These are phyloP conservation scores for Balaeniceps rex DNA, from an alignment of 2,113 vertebrate species.

Conservation along the genomic window DNA sequence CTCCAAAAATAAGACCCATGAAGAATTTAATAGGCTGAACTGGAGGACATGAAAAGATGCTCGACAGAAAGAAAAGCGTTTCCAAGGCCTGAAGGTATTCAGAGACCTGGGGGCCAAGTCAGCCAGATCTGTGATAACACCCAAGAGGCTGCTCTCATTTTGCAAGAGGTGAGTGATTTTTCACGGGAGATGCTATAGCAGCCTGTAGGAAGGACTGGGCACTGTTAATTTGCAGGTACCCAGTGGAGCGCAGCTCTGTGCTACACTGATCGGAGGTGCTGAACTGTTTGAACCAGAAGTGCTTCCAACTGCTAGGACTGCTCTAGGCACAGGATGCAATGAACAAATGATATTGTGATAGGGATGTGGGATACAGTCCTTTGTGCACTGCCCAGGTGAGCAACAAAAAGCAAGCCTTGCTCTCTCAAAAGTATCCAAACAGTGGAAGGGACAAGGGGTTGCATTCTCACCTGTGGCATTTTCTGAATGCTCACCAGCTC, in stretches of 20 bases:
- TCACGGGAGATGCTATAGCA: neutral
- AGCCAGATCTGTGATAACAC: neutral
- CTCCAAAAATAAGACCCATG: neutral
- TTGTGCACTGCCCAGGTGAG: neutral
- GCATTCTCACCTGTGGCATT: neutral
- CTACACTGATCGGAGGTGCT: neutral
- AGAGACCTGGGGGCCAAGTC: neutral
- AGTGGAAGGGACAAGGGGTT: neutral
- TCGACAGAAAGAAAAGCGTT: neutral
- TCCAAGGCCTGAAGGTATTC: neutral
- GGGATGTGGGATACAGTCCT: rapidly evolving
- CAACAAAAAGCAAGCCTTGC: neutral
- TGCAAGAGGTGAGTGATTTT: neutral
- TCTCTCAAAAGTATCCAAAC: neutral
- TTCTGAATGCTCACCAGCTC: neutral
- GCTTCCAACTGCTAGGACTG: neutral
- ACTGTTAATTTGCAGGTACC: neutral
- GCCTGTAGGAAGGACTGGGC: neutral
- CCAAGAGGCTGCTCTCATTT: neutral
- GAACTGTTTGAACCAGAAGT: neutral
- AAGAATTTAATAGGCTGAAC: neutral
- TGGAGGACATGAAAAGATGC: neutral
- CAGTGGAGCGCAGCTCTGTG: neutral
- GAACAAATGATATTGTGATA: neutral
- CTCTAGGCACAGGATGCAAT: neutral